A percentile compares a stretch with the other conserved stretches of the same genome.
These are phyloP conservation scores for Nanorana parkeri DNA, from an alignment of 2,113 vertebrate species.

Conservation along the genomic window DNA sequence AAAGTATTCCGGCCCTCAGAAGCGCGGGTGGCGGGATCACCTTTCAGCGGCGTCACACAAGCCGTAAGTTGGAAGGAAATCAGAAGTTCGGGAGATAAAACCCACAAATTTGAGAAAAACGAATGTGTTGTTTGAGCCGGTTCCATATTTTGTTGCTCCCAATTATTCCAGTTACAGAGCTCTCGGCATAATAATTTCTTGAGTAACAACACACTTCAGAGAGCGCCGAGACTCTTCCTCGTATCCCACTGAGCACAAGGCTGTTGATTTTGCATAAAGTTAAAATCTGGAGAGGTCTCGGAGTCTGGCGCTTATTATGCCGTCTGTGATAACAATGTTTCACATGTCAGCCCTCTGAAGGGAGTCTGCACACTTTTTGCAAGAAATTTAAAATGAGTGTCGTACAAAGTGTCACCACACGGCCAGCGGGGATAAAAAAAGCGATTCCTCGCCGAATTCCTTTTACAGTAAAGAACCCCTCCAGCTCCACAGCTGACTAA, in stretches of 20 bases:
- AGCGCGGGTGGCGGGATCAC: too few relatives aligned
- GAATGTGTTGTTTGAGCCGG: neutral
- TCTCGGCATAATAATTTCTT: slow-evolving; percentile 34
- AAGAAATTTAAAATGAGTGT: too few relatives aligned
- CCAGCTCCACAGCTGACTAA: too few relatives aligned
- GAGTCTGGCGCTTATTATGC: neutral
- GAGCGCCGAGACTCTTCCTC: neutral
- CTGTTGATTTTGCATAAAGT: slow-evolving; percentile 2
- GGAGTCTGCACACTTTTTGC: too few relatives aligned
- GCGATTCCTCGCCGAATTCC: too few relatives aligned
- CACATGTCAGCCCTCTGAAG: neutral
- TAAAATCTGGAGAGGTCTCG: neutral
- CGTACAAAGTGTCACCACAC: too few relatives aligned
- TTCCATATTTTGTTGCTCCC: neutral
- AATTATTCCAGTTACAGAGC: slow-evolving; percentile 37
- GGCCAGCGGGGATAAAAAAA: too few relatives aligned
- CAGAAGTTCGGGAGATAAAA: neutral
- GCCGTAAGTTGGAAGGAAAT: too few relatives aligned
- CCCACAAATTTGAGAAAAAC: neutral
- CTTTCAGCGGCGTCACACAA: too few relatives aligned
- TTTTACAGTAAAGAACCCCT: too few relatives aligned
- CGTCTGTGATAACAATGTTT: neutral
- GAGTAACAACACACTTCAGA: slow-evolving; percentile 34
- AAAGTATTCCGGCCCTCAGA: too few relatives aligned
- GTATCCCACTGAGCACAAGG: slow-evolving; percentile 9